Evolutionary conservation across 1,140 invertebrate species (phyloP).

Genomic region (Aculops lycopersici): DNA sequence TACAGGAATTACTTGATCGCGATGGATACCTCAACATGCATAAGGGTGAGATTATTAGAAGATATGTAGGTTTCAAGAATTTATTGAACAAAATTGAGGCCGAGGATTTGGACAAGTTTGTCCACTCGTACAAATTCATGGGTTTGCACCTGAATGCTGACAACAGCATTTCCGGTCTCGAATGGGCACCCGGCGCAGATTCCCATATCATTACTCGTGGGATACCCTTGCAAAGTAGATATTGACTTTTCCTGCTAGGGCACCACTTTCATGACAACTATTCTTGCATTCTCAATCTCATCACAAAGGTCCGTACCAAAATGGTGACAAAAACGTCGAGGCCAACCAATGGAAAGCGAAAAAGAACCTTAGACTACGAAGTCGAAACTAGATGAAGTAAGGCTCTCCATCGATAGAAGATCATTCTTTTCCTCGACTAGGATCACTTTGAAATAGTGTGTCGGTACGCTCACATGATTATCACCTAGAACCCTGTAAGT

Average conservation of each 20-base stretch:
- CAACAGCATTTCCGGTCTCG: constrained; percentile 46
- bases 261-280: too few species aligned
- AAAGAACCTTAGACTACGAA: too few species aligned
- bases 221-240: too few species aligned
- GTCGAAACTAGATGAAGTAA: too few species aligned
- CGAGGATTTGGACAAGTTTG: constrained; percentile 45
- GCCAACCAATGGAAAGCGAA: too few species aligned
- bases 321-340: too few species aligned
- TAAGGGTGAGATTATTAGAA: constrained; percentile 54
- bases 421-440: too few species aligned
- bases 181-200: constrained; percentile 95
- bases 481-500: constrained; percentile 79
- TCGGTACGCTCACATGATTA: constrained; percentile 83
- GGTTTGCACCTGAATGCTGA: constrained; percentile 55
- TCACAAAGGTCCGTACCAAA: too few species aligned
- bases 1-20: constrained; percentile 28
- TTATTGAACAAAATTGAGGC: constrained; percentile 34
- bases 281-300: too few species aligned
- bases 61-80: constrained; percentile 52
- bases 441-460: constrained; percentile 96
- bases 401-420: too few species aligned
- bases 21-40: constrained; percentile 52
- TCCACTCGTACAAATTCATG: constrained; percentile 47
- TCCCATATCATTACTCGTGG: too few species aligned
- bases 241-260: too few species aligned